phyloP scores from a whole-genome alignment of 53 echinoderm and acorn worm species.

The Astropecten irregularis region DNA sequence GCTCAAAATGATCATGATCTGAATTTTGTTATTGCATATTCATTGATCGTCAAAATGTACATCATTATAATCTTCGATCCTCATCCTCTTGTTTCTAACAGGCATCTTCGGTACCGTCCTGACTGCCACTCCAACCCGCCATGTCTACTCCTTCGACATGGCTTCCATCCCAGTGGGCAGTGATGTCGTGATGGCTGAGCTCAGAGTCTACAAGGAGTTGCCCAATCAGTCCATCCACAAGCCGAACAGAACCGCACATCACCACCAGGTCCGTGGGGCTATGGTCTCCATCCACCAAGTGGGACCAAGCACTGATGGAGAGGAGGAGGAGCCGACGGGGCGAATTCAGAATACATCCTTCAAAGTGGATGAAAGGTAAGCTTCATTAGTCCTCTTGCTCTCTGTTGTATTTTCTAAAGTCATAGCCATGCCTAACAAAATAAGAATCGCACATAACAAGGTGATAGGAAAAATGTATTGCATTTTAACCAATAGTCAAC shows the following conservation, averaged over 20 bases:
- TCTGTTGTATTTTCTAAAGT: too few relatives aligned
- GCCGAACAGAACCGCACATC: conserved; percentile 38
- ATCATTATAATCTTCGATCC: too few relatives aligned
- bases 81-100: conserved; percentile 19
- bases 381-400: background rate
- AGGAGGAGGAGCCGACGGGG: background rate
- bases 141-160: conserved; percentile 76
- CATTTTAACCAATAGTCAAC: too few relatives aligned
- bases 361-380: conserved; percentile 79
- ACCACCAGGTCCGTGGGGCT: conserved; percentile 56
- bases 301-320: conserved; percentile 3
- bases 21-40: too few relatives aligned
- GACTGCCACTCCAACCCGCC: conserved; percentile 52
- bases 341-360: conserved; percentile 5
- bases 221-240: conserved; percentile 80
- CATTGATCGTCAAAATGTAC: too few relatives aligned
- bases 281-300: conserved; percentile 73
- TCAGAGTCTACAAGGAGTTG: conserved; percentile 83
- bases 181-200: conserved; percentile 87
- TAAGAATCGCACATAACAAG: too few relatives aligned
- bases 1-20: too few relatives aligned
- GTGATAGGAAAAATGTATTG: too few relatives aligned
- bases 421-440: too few relatives aligned
- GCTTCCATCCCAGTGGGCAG: conserved; percentile 70
- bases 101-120: conserved; percentile 72